A percentile compares a stretch with the other conserved stretches of the same genome.
phyloP scores from a whole-genome alignment of 1,140 invertebrate genomes.

The Mesaphorura yosii region DNA sequence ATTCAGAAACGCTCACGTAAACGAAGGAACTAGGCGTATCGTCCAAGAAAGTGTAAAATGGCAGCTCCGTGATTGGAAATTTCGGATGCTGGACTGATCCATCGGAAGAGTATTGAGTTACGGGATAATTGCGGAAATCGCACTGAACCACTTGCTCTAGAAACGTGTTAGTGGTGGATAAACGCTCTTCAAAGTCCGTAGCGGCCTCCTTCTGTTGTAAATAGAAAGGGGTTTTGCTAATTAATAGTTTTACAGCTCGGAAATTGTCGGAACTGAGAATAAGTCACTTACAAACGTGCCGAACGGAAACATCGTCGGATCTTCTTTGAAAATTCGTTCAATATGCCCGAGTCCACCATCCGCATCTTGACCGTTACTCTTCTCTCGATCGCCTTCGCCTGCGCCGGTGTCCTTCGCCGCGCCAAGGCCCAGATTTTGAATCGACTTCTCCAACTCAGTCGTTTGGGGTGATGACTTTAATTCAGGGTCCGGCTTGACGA shows the following conservation, averaged over 20 bases:
- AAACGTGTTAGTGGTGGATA: conserved; percentile 16
- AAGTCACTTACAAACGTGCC: conserved; percentile 16
- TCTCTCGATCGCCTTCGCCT: conserved; percentile 13
- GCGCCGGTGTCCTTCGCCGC: conserved; percentile 2
- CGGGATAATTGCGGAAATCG: conserved; percentile 50
- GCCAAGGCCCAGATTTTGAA: not conserved
- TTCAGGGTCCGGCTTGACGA: too few species aligned
- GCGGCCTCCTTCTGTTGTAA: conserved; percentile 18
- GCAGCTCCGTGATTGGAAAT: conserved; percentile 27
- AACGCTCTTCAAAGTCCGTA: conserved; percentile 13
- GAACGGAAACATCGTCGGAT: conserved; percentile 27
- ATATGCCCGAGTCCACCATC: conserved; percentile 9
- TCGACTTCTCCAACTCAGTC: not conserved
- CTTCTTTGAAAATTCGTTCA: conserved; percentile 18
- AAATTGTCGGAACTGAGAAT: not conserved
- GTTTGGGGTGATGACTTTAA: not conserved
- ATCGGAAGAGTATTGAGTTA: conserved; percentile 42
- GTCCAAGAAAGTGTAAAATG: conserved; percentile 57
- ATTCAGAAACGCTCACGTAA: conserved; percentile 50
- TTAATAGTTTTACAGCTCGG: not conserved
- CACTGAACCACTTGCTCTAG: conserved; percentile 10
- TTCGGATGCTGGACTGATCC: conserved; percentile 32
- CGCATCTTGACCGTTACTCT: conserved; percentile 5
- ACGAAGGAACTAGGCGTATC: conserved; percentile 71
- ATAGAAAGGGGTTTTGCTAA: not conserved